These are phyloP conservation scores for Drosophila equinoxialis DNA, from an alignment of 1,140 invertebrate genomes.

Conservation along the genomic window DNA sequence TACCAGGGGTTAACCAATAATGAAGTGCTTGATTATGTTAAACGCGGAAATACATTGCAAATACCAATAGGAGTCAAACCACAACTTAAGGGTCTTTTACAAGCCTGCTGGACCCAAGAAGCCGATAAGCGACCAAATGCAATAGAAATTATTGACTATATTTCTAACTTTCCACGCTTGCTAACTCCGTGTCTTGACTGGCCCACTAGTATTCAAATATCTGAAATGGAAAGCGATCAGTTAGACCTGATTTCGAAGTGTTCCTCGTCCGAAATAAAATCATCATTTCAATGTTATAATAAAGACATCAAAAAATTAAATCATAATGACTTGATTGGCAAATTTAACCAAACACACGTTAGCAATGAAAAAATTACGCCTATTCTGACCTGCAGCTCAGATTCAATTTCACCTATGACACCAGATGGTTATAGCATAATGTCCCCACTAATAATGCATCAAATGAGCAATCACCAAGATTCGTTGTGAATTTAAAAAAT, in stretches of 20 bases:
- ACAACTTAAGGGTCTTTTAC: constrained; percentile 89
- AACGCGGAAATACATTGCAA: constrained; percentile 87
- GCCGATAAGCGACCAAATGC: constrained; percentile 89
- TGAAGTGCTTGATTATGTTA: constrained; percentile 92
- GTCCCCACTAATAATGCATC: constrained; percentile 37
- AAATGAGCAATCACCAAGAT: too few relatives aligned
- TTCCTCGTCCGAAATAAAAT: constrained; percentile 29
- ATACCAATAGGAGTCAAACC: constrained; percentile 90
- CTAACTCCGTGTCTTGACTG: constrained; percentile 91
- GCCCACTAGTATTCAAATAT: constrained; percentile 88
- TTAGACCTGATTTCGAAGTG: constrained; percentile 48
- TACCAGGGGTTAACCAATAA: constrained; percentile 93
- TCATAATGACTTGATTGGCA: not conserved
- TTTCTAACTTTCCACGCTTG: constrained; percentile 90
- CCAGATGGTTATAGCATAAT: constrained; percentile 75
- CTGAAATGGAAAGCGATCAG: constrained; percentile 60
- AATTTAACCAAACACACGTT: not conserved
- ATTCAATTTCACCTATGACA: constrained; percentile 43
- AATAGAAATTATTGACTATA: constrained; percentile 90
- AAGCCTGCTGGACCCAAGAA: constrained; percentile 90
- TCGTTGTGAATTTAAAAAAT: too few relatives aligned
- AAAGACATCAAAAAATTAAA: not conserved
- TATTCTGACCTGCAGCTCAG: not conserved
- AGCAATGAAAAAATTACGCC: not conserved
- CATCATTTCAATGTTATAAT: not conserved